Conservation (phyloP, 2,113 vertebrate species). For the Bambusicola thoracicus region DNA sequence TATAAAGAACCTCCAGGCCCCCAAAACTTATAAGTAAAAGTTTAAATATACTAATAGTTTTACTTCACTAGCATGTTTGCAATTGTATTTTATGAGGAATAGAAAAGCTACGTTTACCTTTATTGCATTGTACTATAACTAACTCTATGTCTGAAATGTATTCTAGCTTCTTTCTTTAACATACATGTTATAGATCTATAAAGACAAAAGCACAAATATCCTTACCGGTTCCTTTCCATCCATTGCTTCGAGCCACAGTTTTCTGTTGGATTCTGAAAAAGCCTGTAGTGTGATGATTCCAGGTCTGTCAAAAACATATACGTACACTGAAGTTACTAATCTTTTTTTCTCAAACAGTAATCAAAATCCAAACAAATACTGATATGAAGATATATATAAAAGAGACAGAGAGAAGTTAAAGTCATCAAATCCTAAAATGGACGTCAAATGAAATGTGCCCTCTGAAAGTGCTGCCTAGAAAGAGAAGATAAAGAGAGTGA, state of each 20-base stretch:
- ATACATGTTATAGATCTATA: not conserved
- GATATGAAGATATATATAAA: not conserved
- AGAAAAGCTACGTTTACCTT: not conserved
- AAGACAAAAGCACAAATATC: not conserved
- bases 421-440: not conserved
- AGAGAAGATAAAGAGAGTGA: not conserved
- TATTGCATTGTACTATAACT: not conserved
- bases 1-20: no score
- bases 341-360: not conserved
- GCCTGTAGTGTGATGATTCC: constrained; percentile 95
- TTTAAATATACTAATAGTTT: not conserved
- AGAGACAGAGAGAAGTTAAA: not conserved
- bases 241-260: constrained; percentile 98
- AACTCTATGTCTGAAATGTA: not conserved
- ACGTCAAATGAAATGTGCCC: not conserved
- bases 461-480: not conserved
- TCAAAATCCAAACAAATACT: not conserved
- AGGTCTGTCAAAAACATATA: constrained; percentile 80
- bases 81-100: not conserved
- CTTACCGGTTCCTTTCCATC: constrained; percentile 97
- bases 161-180: not conserved
- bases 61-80: not conserved
- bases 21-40: not conserved
- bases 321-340: not conserved
- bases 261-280: constrained; percentile 93